These are phyloP conservation scores for Mayetiola destructor DNA, from an alignment of 2,888 invertebrate genomes.

Conservation along the genomic window DNA sequence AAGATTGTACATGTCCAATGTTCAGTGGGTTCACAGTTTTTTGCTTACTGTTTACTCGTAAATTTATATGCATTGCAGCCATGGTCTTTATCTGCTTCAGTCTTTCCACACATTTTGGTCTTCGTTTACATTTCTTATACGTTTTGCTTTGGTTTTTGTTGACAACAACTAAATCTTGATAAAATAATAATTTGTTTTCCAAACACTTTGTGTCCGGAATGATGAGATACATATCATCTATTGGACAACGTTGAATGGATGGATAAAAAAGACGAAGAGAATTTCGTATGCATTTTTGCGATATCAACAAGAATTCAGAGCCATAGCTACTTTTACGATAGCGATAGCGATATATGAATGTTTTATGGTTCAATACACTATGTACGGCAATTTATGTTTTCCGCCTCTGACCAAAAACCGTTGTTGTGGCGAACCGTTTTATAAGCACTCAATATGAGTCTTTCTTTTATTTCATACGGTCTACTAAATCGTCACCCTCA, in stretches of 20 bases:
- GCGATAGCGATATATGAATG: neutral
- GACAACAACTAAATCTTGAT: slow-evolving; percentile 6
- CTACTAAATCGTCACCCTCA: neutral
- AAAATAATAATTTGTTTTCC: slow-evolving; percentile 6
- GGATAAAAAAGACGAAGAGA: too few species aligned
- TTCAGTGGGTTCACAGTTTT: neutral
- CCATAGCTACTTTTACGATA: too few species aligned
- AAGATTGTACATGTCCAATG: too few species aligned
- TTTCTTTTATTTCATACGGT: neutral
- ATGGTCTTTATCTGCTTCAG: too few species aligned
- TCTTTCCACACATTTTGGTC: too few species aligned
- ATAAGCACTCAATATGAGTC: too few species aligned
- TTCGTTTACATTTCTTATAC: neutral
- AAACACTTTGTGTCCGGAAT: neutral
- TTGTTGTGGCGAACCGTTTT: neutral
- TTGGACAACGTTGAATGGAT: neutral
- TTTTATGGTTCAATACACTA: neutral
- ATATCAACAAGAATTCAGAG: too few species aligned
- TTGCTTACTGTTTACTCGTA: neutral
- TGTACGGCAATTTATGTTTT: neutral
- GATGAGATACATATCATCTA: neutral
- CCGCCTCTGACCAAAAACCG: neutral
- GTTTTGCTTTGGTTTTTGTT: neutral
- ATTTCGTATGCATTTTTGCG: too few species aligned
- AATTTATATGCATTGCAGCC: too few species aligned